Conservation (phyloP, 2,888 invertebrate genomes). For the Parochlus steinenii region DNA sequence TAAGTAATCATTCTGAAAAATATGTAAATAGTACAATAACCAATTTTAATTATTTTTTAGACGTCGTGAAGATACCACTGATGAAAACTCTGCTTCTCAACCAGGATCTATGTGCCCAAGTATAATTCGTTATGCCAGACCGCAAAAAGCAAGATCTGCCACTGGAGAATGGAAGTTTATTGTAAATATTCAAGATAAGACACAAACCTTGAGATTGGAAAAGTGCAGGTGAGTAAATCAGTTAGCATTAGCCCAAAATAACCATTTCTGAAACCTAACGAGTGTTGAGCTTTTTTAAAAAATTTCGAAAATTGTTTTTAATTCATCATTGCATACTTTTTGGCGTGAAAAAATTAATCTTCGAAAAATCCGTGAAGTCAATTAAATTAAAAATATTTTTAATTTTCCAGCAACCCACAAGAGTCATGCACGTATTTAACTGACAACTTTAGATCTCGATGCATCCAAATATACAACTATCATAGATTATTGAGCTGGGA, state of each 20-base stretch:
- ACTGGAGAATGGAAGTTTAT: conserved; percentile 74
- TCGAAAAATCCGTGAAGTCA: too few species aligned
- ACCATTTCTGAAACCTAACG: too few species aligned
- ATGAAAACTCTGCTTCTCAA: conserved; percentile 36
- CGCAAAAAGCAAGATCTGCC: conserved; percentile 63
- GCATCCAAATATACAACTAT: conserved; percentile 69
- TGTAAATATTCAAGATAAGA: conserved; percentile 70
- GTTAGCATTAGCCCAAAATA: not conserved
- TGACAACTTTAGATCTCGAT: conserved; percentile 62
- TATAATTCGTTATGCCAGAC: conserved; percentile 59
- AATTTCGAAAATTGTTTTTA: too few species aligned
- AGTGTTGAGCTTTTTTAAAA: too few species aligned
- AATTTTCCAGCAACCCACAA: conserved; percentile 45
- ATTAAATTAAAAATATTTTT: conserved; percentile 13
- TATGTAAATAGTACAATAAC: not conserved
- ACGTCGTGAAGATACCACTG: conserved; percentile 43
- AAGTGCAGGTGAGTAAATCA: conserved; percentile 45
- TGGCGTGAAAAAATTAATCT: too few species aligned
- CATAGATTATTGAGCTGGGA: conserved; percentile 71
- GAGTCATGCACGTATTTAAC: conserved; percentile 63
- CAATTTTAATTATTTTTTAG: conserved; percentile 24
- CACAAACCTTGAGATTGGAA: conserved; percentile 64
- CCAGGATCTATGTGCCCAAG: conserved; percentile 67
- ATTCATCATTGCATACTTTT: too few species aligned
- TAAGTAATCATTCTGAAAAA: not conserved